Percentiles rank a stretch among this genome's conserved stretches.
These are phyloP conservation scores for Philereme vetulata DNA, from an alignment of 2,888 invertebrate genomes.

Conservation along the genomic window DNA sequence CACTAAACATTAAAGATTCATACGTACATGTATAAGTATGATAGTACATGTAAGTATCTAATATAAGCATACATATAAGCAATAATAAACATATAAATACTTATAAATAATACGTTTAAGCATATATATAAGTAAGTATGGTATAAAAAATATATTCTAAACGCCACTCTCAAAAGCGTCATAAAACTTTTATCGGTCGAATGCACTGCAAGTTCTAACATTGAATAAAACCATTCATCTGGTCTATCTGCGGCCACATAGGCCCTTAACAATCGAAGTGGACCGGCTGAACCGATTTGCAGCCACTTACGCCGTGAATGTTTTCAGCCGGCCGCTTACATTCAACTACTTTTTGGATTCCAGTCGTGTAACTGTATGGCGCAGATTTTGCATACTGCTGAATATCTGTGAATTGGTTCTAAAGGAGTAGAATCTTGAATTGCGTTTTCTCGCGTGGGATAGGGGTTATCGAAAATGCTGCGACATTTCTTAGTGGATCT, in stretches of 20 bases:
- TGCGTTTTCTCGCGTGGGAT: too few relatives aligned
- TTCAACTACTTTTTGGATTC: conserved; percentile 49
- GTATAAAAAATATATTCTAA: too few relatives aligned
- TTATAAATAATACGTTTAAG: too few relatives aligned
- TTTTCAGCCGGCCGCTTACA: conserved; percentile 49
- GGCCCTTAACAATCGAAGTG: conserved; percentile 51
- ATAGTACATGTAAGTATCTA: too few relatives aligned
- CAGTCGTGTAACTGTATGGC: conserved; percentile 35
- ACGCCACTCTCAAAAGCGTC: conserved; percentile 27
- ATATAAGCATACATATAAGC: too few relatives aligned
- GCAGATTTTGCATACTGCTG: conserved; percentile 10
- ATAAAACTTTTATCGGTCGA: conserved; percentile 46
- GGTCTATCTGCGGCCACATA: conserved; percentile 40
- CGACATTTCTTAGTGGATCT: too few relatives aligned
- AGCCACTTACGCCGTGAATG: conserved; percentile 53
- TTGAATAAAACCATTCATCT: conserved; percentile 21
- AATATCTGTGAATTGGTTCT: conserved; percentile 7
- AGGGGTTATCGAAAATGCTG: too few relatives aligned
- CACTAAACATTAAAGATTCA: too few relatives aligned
- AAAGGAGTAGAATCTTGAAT: neutral
- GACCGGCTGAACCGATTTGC: conserved; percentile 57
- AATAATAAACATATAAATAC: too few relatives aligned
- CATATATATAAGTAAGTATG: too few relatives aligned
- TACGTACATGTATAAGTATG: too few relatives aligned
- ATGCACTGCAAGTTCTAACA: conserved; percentile 46